Base-by-base conservation (phyloP, 2,113 vertebrate genomes). In the Perca flavescens region DNA sequence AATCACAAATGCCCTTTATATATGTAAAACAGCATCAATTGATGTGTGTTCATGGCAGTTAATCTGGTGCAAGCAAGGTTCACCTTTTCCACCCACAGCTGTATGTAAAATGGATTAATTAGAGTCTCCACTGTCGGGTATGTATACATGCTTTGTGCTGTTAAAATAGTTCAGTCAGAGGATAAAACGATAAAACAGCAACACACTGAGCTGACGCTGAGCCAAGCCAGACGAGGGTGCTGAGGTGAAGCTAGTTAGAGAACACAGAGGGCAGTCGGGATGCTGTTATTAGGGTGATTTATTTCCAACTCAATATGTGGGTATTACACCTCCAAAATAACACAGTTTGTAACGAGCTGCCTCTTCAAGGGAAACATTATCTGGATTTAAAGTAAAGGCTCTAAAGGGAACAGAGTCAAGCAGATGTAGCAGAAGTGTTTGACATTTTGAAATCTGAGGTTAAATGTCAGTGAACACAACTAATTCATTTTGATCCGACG, bases 201-300 rank as follows among this genome's bases (percentile, higher is more conserved):
- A 12, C 61, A 76, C 52, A 25, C 0, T 17, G 17, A 87, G 77
- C 62, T 54, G 62, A 84, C 58, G 1, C 79, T 75, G 61, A 82
- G 74, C 68, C 63, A 77, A 79, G 64, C 83, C 85, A 88, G 89
- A 87, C 61, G 79, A 88, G 84, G 88, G 88, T 74, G 88, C 88
- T 89, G 85, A 85, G 85, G 84, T 83, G 80, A 84, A 80, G 85
- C 68, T 50, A 75, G 78, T 70, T 40, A 66, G 31, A n/a, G 25
- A 43, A 43, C 43, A 61, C n/a, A 71, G 9, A 73, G 58, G 46
- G 46, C 64, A 50, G 71, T 28, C 25, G 36, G n/a, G 15, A 63
- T 57, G 74, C 70, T 66, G 49, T 10, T 47, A 58, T 52, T 57
- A 6, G 11, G 3, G 1, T 50, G n/a, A n/a, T 54, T 14, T 50